Percentiles rank a stretch among this genome's conserved stretches.
These are phyloP conservation scores for Delphinus delphis DNA, from an alignment of 2,113 vertebrate species.

Conservation along the genomic window DNA sequence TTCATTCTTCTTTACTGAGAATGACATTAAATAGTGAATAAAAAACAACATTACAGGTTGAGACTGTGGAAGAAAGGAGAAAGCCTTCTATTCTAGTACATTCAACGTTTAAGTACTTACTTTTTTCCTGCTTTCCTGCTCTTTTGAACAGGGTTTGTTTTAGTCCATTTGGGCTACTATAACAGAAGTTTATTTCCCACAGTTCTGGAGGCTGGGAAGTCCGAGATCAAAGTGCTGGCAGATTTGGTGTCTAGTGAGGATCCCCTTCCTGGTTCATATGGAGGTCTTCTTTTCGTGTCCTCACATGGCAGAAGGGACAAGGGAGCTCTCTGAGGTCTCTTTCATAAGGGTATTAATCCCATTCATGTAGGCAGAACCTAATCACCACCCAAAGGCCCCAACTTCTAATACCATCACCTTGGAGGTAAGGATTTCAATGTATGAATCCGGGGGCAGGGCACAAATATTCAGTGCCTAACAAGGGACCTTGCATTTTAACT, in stretches of 20 bases:
- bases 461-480: neutral
- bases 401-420: neutral
- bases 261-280: neutral
- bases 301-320: neutral
- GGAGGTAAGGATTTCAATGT: neutral
- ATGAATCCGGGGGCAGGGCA: neutral
- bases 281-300: neutral
- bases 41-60: neutral
- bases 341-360: neutral
- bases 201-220: neutral
- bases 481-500: neutral
- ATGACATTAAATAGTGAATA: neutral
- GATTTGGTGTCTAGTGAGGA: neutral
- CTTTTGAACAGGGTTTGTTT: neutral
- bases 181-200: neutral
- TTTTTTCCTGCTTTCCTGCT: neutral
- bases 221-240: neutral
- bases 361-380: neutral
- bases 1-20: conserved; percentile 1
- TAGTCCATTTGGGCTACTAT: neutral
- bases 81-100: neutral
- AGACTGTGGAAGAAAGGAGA: neutral
- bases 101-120: neutral
- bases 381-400: neutral
- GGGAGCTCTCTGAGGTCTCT: no score